These are phyloP conservation scores for Apostichopus parvimensis DNA, from an alignment of 35 echinoderm and acorn worm species.

Conservation along the genomic window DNA sequence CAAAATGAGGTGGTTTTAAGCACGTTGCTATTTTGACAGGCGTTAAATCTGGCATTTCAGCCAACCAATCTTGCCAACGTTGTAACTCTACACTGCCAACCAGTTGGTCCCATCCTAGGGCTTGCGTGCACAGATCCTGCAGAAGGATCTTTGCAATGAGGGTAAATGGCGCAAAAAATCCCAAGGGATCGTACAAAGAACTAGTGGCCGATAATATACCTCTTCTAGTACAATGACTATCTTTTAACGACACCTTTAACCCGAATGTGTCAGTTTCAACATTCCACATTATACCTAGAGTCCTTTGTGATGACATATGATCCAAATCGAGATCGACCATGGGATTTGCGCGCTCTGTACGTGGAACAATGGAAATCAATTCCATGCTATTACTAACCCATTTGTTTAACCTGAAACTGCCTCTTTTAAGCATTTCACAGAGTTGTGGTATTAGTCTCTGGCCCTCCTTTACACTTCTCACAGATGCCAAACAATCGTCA, in stretches of 20 bases:
- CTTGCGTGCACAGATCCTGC: constrained; percentile 16
- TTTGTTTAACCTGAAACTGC: constrained; percentile 53
- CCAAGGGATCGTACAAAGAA: constrained; percentile 50
- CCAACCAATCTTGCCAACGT: constrained; percentile 42
- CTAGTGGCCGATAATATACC: constrained; percentile 29
- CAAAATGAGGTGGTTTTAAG: constrained; percentile 28
- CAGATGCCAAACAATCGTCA: neutral
- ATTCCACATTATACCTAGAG: constrained; percentile 25
- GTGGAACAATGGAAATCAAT: constrained; percentile 30
- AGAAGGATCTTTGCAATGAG: constrained; percentile 27
- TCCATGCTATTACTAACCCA: constrained; percentile 51
- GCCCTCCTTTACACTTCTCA: too few species aligned
- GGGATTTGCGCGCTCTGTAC: constrained; percentile 35
- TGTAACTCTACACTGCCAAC: constrained; percentile 6
- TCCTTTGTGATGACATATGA: constrained; percentile 42
- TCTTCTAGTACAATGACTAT: neutral
- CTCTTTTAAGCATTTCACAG: neutral
- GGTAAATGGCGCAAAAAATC: constrained; percentile 38
- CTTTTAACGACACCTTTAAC: neutral
- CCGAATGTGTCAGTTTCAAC: neutral
- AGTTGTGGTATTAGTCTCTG: too few species aligned
- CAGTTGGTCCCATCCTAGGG: constrained; percentile 48
- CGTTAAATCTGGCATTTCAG: constrained; percentile 45
- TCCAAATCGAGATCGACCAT: constrained; percentile 65
- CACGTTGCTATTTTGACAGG: constrained; percentile 54